A percentile compares a stretch with the other conserved stretches of the same genome.
Conservation (phyloP, 1,140 invertebrate genomes). For the Lepidotrigona ventralis region DNA sequence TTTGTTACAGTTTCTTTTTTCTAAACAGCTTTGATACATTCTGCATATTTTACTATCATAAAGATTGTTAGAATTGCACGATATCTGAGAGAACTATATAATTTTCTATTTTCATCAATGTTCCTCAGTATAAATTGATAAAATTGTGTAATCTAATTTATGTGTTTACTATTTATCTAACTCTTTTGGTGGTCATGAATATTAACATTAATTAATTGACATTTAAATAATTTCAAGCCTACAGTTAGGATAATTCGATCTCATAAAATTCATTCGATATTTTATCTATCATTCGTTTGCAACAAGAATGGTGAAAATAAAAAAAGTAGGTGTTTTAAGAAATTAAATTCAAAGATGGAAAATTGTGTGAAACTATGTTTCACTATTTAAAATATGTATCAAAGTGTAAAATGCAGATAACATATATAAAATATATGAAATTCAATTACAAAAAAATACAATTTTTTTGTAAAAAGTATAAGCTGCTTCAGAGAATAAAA, state of each 20-base stretch:
- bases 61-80: not conserved
- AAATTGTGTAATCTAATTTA: not conserved
- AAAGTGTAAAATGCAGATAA: no score
- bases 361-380: no score
- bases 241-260: not conserved
- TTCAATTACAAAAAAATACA: no score
- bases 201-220: not conserved
- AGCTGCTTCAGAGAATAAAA: no score
- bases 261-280: not conserved
- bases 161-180: no score
- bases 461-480: no score
- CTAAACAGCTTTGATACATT: not conserved
- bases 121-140: not conserved
- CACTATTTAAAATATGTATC: no score
- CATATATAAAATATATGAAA: no score
- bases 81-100: not conserved
- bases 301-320: no score
- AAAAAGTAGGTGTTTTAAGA: no score
- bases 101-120: not conserved
- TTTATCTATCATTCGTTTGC: not conserved
- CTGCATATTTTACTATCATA: no score
- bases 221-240: not conserved
- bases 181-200: not conserved
- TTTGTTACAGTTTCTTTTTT: not conserved
- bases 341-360: no score